A percentile compares a stretch with the other conserved stretches of the same genome.
These are phyloP conservation scores for Oxygymnocypris stewartii DNA, from an alignment of 2,113 vertebrate genomes.

Conservation along the genomic window DNA sequence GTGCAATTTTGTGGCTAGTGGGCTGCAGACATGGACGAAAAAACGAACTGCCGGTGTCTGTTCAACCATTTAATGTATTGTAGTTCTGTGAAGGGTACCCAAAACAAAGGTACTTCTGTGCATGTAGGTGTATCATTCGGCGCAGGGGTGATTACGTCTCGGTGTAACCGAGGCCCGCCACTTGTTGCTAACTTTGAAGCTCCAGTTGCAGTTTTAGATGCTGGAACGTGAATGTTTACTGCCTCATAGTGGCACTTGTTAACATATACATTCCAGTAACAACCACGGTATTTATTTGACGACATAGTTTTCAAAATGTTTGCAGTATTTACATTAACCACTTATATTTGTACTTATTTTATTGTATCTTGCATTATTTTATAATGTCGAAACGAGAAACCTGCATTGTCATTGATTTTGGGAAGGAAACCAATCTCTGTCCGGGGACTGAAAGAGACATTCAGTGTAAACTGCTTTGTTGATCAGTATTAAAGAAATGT, in stretches of 20 bases:
- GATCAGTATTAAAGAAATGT: conserved; percentile 44
- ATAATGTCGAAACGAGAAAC: conserved; percentile 34
- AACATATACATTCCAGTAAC: conserved; percentile 72
- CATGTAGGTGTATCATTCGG: conserved; percentile 55
- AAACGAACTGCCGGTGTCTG: conserved; percentile 35
- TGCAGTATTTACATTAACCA: conserved; percentile 50
- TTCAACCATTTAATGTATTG: conserved; percentile 52
- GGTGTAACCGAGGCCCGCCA: conserved; percentile 36
- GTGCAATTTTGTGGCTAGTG: conserved; percentile 28
- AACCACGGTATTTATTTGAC: conserved; percentile 44
- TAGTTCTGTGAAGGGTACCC: conserved; percentile 53
- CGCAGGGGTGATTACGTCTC: conserved; percentile 28
- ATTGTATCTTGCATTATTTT: conserved; percentile 39
- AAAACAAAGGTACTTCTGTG: conserved; percentile 55
- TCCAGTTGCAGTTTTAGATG: conserved; percentile 62
- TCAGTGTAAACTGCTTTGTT: conserved; percentile 32
- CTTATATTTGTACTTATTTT: conserved; percentile 49
- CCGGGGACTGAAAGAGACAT: conserved; percentile 30
- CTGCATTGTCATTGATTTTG: conserved; percentile 16
- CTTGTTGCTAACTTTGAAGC: conserved; percentile 42
- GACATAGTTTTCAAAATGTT: conserved; percentile 50
- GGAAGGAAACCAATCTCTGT: conserved; percentile 21
- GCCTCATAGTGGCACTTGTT: conserved; percentile 72
- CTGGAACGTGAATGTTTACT: conserved; percentile 74
- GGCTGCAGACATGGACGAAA: conserved; percentile 3